Evolutionary conservation across 35 echinoderm and acorn worm species (phyloP), one percentile per base, ranked within the genome.

Genomic region (Lytechinus variegatus): DNA sequence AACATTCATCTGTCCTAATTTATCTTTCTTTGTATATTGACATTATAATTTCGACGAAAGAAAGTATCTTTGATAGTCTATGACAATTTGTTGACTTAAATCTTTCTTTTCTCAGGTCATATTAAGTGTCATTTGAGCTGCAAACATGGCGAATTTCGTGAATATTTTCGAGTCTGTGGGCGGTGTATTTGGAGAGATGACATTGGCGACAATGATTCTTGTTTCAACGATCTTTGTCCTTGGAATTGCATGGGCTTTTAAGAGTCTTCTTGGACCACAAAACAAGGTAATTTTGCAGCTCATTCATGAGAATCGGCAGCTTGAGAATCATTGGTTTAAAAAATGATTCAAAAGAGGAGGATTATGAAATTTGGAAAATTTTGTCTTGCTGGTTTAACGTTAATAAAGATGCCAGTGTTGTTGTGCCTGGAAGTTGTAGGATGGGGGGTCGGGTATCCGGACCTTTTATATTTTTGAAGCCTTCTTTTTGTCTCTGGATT

Each of bases 171-270:
- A 93, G 92, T 93, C 92, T 10, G 92, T 57, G 29, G 54, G 92
- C 54, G 54, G 13, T 27, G 27, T 54, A 27, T 96, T 94, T 72
- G 86, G 92, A 88, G 96, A 96, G 14, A 96, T 93, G 53, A 96
- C 54, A 8, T 88, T 93, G 52, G 53, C 56, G 54, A 96, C 96
- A 14, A 96, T 96, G 96, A 86, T 96, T 86, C 87, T 96, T 27
- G 79, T 95, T 16, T 89, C 96, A 54, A 88, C 96, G 54, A 71
- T 91, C 10, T 96, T 96, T 54, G 54, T 96, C 28, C 92, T 96
- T n/a, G 33, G 92, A 19, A 53, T 96, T 89, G 87, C 93, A n/a
- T 94, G 86, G 54, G 96, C 89, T 9, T 95, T 96, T 94, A 94
- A 94, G 54, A 96, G 66, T 54, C 66, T 96, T 10, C 54, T 96